Base-by-base conservation (phyloP, 1,140 invertebrate genomes). In the Mactra quadrangularis region DNA sequence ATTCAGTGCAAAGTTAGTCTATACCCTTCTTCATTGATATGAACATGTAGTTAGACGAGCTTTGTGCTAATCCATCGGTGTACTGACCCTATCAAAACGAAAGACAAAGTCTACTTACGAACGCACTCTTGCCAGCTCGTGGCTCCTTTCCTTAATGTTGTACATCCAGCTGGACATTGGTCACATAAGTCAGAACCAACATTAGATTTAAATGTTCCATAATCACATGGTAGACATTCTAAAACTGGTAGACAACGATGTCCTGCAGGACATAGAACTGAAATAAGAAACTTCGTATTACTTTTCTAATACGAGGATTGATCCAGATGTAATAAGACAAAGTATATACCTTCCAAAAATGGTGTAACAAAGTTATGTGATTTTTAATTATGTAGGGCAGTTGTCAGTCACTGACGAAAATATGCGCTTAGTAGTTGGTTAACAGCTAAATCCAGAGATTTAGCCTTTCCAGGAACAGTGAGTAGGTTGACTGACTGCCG, bases 201-300 rank as follows among this genome's bases (percentile, higher is more conserved):
- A 22, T 33, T 66, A 6, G 47, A 27, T 45, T 81, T 81, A 53
- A 47, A 81, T 4, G 64, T 29, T 1, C 77, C 77, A 41, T 81
- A 81, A 29, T 81, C 77, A 60, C 77, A 81, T 19, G 77, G 77
- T 11, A 81, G 38, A 62, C 64, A 71, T 29, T 71, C 64, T 6
- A 81, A 25, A 1, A 71, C 77, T 9, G 77, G 77, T 11, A 81
- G 38, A 29, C 77, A 81, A 35, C 66, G 50, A 35, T 81, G 22
- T 27, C 77, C 77, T 57, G 70, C 68, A 13, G 64, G 64, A 41
- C 77, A 81, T 29, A 29, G 50, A 45, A 70, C 77, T 81, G 33
- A 11, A 53, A 57, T 1, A 27, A 52, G 19, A 45, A 29, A 64
- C n/a, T 59, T n/a, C 9, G 22, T 11, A 11, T 13, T 50, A n/a